These are phyloP conservation scores for Varanus komodoensis DNA, from an alignment of 2,113 vertebrate species.

Conservation along the genomic window DNA sequence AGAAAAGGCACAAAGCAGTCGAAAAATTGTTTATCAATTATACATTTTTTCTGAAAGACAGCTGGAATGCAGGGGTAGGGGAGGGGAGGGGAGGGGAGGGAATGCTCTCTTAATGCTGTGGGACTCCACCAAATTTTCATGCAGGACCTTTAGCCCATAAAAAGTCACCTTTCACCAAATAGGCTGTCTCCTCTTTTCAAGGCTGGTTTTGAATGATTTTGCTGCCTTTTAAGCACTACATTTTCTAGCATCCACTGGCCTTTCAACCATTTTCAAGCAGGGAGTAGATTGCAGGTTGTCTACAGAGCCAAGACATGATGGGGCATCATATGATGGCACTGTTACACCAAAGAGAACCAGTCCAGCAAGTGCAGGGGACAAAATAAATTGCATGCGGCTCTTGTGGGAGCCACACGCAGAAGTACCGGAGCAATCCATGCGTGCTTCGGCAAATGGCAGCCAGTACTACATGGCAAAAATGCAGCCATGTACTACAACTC, in stretches of 20 bases:
- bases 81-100: too few species aligned
- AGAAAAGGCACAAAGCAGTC: slow-evolving; percentile 47
- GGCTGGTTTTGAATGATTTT: neutral
- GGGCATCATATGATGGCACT: neutral
- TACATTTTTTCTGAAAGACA: neutral
- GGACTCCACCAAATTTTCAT: neutral
- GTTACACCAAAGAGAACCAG: neutral
- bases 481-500: too few species aligned
- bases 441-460: too few species aligned
- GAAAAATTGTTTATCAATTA: neutral
- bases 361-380: neutral
- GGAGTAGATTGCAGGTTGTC: too few species aligned
- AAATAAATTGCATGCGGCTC: neutral
- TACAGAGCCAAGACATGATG: too few species aligned
- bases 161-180: neutral
- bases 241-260: neutral
- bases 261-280: neutral
- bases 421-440: too few species aligned
- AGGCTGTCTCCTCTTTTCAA: neutral
- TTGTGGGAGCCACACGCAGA: neutral
- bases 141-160: neutral
- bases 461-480: too few species aligned
- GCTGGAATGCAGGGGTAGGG: neutral
- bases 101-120: neutral
- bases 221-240: neutral